Base-by-base conservation (phyloP, 1,140 invertebrate genomes). In the Wasmannia auropunctata region DNA sequence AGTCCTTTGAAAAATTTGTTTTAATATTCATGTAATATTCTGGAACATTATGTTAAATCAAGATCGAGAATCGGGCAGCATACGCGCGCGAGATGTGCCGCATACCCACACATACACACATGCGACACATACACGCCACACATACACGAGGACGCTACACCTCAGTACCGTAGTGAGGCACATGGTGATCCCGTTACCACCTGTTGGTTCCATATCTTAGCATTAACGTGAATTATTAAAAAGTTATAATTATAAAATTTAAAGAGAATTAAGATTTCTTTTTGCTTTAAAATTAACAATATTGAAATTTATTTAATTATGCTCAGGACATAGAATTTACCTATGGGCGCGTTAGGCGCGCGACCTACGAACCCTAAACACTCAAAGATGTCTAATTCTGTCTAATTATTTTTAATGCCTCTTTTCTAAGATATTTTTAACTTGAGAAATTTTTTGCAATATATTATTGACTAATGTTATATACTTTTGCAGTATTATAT, bases 101-200 rank as follows among this genome's bases (percentile, higher is more conserved):
- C 19, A 63, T 6, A 46, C 6, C 1, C 6, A 16, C 22, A 43
- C 22, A 22, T 37, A 10, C 19, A 40, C 6, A 22, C 56, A 58
- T 10, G 3, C 22, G 11, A 14, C 22, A 28, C 22, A 31, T 1
- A 25, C 43, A 49, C 25, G 22, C 37, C 37, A 37, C 6, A 37
- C 6, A 37, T 51, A 49, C 25, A 79, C 4, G 22, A 58, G 4
- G 31, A 54, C 7, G 37, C 7, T 72, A 3, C n/a, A 40, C 5
- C 19, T 16, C 79, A 81, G 79, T 81, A 67, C 37, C 49, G 79
- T 81, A 81, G 25, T 56, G 69, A 72, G 65, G 5, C 8, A 25
- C 6, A 67, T 11, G 14, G 1, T 16, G 16, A 31, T 43, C 25
- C 22, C 7, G 16, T n/a, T 70, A 16, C 19, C 51, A 81, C 7